Conservation (phyloP, 92 coral and sea anemone species). For the Porites evermanni region DNA sequence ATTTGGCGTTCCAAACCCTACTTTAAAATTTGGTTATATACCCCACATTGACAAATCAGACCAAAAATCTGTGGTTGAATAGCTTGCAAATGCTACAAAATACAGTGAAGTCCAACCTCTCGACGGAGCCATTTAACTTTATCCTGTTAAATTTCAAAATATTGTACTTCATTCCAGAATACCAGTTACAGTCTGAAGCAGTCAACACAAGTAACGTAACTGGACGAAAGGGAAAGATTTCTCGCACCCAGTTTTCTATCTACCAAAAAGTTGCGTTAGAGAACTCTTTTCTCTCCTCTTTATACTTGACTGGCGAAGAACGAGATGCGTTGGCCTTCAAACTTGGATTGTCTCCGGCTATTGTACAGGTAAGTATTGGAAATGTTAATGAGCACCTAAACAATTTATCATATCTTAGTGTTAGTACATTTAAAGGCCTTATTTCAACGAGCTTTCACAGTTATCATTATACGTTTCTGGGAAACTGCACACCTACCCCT, state of each 20-base stretch:
- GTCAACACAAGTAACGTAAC: neutral
- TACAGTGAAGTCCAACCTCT: too few relatives aligned
- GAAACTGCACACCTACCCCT: too few relatives aligned
- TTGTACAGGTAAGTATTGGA: constrained; percentile 1
- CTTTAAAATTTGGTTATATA: too few relatives aligned
- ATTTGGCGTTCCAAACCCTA: too few relatives aligned
- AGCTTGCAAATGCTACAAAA: too few relatives aligned
- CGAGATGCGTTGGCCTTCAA: constrained; percentile 23
- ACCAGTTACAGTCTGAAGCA: neutral
- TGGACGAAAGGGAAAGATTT: constrained; percentile 6
- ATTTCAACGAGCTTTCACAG: too few relatives aligned
- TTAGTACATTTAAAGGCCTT: too few relatives aligned
- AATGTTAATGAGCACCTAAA: neutral
- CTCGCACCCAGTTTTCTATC: constrained; percentile 23
- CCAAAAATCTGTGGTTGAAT: too few relatives aligned
- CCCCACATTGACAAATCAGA: too few relatives aligned
- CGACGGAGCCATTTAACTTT: neutral
- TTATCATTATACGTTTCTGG: too few relatives aligned
- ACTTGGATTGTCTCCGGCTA: constrained; percentile 19
- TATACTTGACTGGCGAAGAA: constrained; percentile 18
- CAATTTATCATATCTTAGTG: too few relatives aligned
- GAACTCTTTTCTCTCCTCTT: constrained; percentile 30
- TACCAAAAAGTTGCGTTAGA: constrained; percentile 31
- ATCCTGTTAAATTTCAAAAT: too few relatives aligned
- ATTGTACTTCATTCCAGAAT: neutral